Conservation (phyloP, 2,113 vertebrate species). For the Pseudolaguvia tuberculata region DNA sequence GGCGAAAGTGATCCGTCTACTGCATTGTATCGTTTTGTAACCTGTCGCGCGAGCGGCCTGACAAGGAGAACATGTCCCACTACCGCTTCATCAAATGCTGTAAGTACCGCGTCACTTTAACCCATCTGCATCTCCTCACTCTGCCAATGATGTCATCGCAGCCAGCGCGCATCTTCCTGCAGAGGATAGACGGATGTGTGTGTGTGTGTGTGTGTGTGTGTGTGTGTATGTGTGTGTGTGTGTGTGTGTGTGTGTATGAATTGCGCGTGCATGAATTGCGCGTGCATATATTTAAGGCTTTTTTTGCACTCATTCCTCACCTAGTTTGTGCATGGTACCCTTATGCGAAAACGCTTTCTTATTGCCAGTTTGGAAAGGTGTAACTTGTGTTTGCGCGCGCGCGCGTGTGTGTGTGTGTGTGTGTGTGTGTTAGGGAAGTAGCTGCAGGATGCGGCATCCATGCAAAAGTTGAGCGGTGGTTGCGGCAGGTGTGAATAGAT, state of each 20-base stretch:
- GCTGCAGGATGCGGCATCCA: constrained; percentile 41
- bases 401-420: neutral
- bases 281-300: neutral
- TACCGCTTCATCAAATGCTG: constrained; percentile 88
- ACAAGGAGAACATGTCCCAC: constrained; percentile 78
- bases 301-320: neutral
- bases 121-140: constrained; percentile 11
- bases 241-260: neutral
- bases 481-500: constrained; percentile 45
- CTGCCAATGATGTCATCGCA: constrained; percentile 44
- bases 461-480: constrained; percentile 48
- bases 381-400: constrained; percentile 1
- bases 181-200: constrained; percentile 15
- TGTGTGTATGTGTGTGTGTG: neutral
- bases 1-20: constrained; percentile 42
- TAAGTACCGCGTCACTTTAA: constrained; percentile 68
- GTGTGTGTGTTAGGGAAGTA: constrained; percentile 28
- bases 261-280: neutral
- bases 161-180: constrained; percentile 11
- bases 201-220: neutral
- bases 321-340: neutral
- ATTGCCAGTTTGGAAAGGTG: neutral
- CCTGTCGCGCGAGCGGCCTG: constrained; percentile 58
- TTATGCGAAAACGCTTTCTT: neutral
- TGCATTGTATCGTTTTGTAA: constrained; percentile 45